These are phyloP conservation scores for Protophormia terraenovae DNA, from an alignment of 2,888 invertebrate genomes.

Conservation along the genomic window DNA sequence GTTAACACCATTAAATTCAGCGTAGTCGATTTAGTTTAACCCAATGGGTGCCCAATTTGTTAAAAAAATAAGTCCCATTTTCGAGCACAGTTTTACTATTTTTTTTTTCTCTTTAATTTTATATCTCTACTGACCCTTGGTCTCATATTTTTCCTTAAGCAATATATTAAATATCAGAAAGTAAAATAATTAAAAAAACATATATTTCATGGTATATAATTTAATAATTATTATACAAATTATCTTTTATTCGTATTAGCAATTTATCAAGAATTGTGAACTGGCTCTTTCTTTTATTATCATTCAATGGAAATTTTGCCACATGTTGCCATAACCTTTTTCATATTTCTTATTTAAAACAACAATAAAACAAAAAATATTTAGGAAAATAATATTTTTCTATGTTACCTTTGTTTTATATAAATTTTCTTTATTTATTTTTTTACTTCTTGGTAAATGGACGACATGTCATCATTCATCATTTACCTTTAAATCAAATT, in stretches of 20 bases:
- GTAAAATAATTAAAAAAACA: too few relatives aligned
- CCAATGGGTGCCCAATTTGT: too few relatives aligned
- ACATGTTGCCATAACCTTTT: not conserved
- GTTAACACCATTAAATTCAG: too few relatives aligned
- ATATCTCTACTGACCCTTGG: too few relatives aligned
- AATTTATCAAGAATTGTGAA: not conserved
- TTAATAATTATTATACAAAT: not conserved
- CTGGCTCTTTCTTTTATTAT: not conserved
- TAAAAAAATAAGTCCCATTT: too few relatives aligned
- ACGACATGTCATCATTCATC: not conserved
- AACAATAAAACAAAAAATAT: not conserved
- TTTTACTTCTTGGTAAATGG: not conserved
- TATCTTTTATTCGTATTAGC: not conserved
- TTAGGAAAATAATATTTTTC: not conserved
- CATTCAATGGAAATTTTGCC: not conserved
- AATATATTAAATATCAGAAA: too few relatives aligned
- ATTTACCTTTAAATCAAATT: slow-evolving; percentile 22
- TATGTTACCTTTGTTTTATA: not conserved
- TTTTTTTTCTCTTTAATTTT: too few relatives aligned
- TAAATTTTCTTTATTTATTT: not conserved
- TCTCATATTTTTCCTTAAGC: too few relatives aligned
- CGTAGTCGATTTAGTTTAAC: too few relatives aligned
- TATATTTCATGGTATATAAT: not conserved
- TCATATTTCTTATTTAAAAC: not conserved
- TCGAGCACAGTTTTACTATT: too few relatives aligned